Evolutionary conservation across 2,113 vertebrate genomes (phyloP).

Genomic region (Glaucomys volans): DNA sequence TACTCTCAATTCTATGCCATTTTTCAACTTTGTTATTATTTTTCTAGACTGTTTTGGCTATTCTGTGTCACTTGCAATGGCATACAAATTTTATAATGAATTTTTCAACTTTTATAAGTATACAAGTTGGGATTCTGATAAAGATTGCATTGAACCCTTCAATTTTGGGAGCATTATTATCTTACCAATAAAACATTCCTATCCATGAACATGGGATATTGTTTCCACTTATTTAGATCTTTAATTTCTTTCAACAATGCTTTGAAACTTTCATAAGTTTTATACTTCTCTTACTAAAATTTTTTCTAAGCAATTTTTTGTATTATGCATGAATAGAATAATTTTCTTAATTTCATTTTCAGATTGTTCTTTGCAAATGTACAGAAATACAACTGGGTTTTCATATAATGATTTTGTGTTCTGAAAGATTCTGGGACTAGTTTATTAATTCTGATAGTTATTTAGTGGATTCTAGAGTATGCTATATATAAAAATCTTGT

Average conservation of each 20-base stretch:
- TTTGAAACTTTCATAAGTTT: not conserved
- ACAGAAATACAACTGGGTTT: not conserved
- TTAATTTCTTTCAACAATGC: not conserved
- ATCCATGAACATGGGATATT: not conserved
- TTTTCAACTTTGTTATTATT: not conserved
- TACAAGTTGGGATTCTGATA: not conserved
- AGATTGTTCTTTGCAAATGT: not conserved
- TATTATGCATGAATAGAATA: not conserved
- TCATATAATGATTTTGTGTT: not conserved
- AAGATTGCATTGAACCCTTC: not conserved
- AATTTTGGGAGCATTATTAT: not conserved
- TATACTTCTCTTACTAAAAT: not conserved
- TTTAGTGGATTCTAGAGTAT: not conserved
- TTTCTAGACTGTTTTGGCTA: conserved; percentile 42
- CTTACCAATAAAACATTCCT: not conserved
- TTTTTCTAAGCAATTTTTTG: not conserved
- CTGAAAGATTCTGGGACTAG: not conserved
- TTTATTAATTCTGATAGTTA: not conserved
- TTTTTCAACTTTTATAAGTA: conserved; percentile 10
- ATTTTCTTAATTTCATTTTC: not conserved
- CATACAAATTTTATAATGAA: conserved; percentile 23
- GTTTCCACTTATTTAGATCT: not conserved
- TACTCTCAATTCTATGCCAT: not conserved
- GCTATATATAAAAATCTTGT: not conserved
- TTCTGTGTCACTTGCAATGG: conserved; percentile 17